Evolutionary conservation across 2,888 invertebrate genomes (phyloP), one percentile per base, ranked within the genome.

Genomic region (Chorisops tibialis): DNA sequence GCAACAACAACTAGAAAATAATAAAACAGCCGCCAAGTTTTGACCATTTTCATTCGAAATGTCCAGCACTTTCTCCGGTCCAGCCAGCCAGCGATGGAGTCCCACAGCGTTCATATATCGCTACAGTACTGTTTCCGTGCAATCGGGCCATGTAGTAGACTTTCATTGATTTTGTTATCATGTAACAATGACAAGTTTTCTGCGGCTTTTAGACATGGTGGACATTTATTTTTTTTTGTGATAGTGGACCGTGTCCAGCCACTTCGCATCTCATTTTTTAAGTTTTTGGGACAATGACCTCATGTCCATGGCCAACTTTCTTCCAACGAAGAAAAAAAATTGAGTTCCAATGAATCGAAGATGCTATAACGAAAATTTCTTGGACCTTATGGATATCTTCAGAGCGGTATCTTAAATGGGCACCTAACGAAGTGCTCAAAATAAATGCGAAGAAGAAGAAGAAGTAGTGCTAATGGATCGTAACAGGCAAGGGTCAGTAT

Each of bases 401-500:
- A 5, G 18, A 4, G 14, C 45, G 6, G 18, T 18, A 45, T 45
- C 45, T 45, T 18, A 45, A 45, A 45, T 45, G 45, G 19, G 19
- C 45, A 2, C 45, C 45, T 45, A 45, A 45, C 45, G 45, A 45
- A 18, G 18, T 18, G 19, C 19, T 18, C 45, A 9, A 7, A 18
- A 45, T n/a, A 41, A 7, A n/a, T 41, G 7, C 14, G 12, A n/a
- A 16, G 41, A 45, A 16, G 7, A 45, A 45, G 19, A 45, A 18
- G 18, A 18, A 11, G 18, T 11, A 14, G 12, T 45, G 45, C 18
- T 19, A 45, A 45, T 45, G 45, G 18, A 16, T 19, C 45, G 11
- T 11, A 18, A 45, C 45, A 4, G 45, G 19, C 45, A 45, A 45
- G 45, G 45, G 45, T 45, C 45, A 45, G 45, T 45, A 45, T 45